phyloP scores from a whole-genome alignment of 2,113 vertebrate species.

The Kryptolebias marmoratus region DNA sequence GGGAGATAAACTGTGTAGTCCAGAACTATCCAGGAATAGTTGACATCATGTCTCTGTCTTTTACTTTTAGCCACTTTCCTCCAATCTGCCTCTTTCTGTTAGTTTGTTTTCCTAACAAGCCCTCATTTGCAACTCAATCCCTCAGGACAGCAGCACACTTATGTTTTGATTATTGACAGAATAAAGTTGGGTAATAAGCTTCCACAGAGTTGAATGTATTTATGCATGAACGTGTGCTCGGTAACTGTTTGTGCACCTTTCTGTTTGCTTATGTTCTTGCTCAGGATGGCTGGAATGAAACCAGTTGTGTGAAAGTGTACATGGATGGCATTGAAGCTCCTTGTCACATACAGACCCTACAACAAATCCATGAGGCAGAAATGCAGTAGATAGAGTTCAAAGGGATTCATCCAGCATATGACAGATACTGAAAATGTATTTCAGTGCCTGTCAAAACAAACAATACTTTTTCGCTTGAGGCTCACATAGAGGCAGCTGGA shows the following conservation, averaged over 20 bases:
- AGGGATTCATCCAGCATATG: constrained; percentile 44
- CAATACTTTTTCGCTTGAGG: constrained; percentile 40
- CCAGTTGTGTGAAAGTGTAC: not conserved
- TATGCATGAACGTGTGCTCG: not conserved
- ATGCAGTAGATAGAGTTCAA: constrained; percentile 39
- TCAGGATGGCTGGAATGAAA: not conserved
- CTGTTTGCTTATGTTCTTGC: not conserved
- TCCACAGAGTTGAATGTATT: not conserved
- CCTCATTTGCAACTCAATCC: constrained; percentile 36
- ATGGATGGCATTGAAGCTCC: not conserved
- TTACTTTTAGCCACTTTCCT: not conserved
- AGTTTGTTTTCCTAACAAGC: constrained; percentile 52
- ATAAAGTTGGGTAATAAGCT: constrained; percentile 23
- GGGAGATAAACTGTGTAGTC: not conserved
- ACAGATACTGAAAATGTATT: constrained; percentile 64
- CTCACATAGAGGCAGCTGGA: constrained; percentile 23
- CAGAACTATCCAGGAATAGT: not conserved
- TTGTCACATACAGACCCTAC: constrained; percentile 22
- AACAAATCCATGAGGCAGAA: constrained; percentile 36
- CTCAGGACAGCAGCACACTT: constrained; percentile 28
- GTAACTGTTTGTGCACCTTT: not conserved
- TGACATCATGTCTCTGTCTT: not conserved
- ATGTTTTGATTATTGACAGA: constrained; percentile 54
- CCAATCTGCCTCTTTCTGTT: constrained; percentile 14
- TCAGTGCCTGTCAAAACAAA: constrained; percentile 66